A percentile compares a stretch with the other conserved stretches of the same genome.
These are phyloP conservation scores for Erinaceus europaeus DNA, from an alignment of 2,113 vertebrate species.

Conservation along the genomic window DNA sequence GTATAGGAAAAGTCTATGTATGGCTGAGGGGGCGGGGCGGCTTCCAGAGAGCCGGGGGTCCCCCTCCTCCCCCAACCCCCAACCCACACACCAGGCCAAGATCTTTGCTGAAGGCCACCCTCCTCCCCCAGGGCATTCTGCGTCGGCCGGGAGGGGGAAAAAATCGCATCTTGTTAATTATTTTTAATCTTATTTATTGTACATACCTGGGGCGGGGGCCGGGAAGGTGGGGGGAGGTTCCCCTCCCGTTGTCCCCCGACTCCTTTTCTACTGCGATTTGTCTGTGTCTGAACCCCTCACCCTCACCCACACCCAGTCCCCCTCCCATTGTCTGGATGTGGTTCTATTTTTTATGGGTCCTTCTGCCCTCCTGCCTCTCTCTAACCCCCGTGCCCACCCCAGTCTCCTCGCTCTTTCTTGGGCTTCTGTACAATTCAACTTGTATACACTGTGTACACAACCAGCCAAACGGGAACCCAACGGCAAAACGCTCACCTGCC, in stretches of 20 bases:
- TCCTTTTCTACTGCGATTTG: constrained; percentile 69
- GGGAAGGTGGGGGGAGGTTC: constrained; percentile 42
- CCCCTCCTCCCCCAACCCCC: not conserved
- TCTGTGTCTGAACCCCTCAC: constrained; percentile 41
- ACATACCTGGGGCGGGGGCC: constrained; percentile 62
- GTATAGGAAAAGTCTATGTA: constrained; percentile 79
- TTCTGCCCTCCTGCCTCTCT: not conserved
- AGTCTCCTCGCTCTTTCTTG: constrained; percentile 66
- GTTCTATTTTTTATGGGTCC: constrained; percentile 73
- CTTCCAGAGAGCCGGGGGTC: constrained; percentile 60
- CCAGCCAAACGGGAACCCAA: constrained; percentile 74
- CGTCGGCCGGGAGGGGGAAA: constrained; percentile 57
- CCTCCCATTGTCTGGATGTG: constrained; percentile 64
- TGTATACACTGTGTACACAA: constrained; percentile 79
- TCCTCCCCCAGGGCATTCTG: constrained; percentile 48
- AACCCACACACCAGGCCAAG: constrained; percentile 34
- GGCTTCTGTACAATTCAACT: constrained; percentile 75
- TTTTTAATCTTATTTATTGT: constrained; percentile 81
- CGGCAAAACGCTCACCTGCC: constrained; percentile 52
- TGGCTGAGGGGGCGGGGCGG: constrained; percentile 57
- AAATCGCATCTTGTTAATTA: constrained; percentile 76
- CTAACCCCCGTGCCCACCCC: not conserved
- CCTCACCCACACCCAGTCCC: not conserved
- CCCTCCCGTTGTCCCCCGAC: constrained; percentile 37
- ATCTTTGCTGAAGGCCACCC: constrained; percentile 70